These are phyloP conservation scores for Olivierus martensii DNA, from an alignment of 1,140 invertebrate species.

Conservation along the genomic window DNA sequence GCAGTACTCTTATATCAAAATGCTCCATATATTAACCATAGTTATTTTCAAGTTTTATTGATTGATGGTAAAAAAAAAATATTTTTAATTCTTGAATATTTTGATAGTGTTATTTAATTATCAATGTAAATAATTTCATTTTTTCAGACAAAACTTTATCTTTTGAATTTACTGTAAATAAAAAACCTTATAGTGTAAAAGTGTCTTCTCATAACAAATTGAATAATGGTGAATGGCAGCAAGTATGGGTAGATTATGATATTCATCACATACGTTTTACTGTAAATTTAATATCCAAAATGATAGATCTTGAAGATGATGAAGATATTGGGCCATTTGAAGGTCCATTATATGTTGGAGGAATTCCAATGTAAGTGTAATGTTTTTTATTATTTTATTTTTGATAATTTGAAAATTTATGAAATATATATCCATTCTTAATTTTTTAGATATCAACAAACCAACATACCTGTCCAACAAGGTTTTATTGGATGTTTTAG, in stretches of 20 bases:
- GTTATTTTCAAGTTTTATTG: constrained; percentile 75
- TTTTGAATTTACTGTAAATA: constrained; percentile 75
- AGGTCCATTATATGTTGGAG: constrained; percentile 82
- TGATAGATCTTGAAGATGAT: constrained; percentile 66
- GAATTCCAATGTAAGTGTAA: constrained; percentile 74
- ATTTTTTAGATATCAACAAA: too few relatives aligned
- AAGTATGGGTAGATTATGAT: constrained; percentile 55
- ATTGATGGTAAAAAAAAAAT: constrained; percentile 44
- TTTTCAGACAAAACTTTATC: constrained; percentile 61
- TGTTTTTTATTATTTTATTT: too few relatives aligned
- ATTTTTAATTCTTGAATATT: not conserved
- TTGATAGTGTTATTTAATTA: not conserved
- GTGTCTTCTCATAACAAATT: constrained; percentile 67
- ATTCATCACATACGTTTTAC: constrained; percentile 82
- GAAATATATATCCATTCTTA: too few relatives aligned
- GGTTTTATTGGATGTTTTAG: constrained; percentile 86
- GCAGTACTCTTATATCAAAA: constrained; percentile 82
- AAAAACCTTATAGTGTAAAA: constrained; percentile 50
- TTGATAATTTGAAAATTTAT: too few relatives aligned
- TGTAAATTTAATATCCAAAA: constrained; percentile 74
- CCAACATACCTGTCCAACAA: constrained; percentile 54
- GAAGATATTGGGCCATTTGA: constrained; percentile 83
- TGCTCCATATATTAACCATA: constrained; percentile 72
- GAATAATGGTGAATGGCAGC: constrained; percentile 87
- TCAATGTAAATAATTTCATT: not conserved